Evolutionary conservation across 2,113 vertebrate genomes (phyloP).

Genomic region (Zapus hudsonius): DNA sequence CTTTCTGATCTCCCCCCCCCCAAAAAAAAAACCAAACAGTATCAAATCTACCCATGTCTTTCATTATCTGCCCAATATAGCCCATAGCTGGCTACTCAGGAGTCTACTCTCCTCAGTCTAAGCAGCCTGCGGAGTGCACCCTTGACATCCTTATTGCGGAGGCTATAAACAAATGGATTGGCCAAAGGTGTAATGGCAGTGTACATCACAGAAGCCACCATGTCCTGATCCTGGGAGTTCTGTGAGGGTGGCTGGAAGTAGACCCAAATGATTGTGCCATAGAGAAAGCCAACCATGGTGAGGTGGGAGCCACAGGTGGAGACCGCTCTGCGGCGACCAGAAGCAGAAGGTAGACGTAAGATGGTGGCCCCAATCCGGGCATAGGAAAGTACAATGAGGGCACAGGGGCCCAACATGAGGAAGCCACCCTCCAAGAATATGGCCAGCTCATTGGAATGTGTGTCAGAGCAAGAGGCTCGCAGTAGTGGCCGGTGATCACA

Average conservation of each 20-base stretch:
- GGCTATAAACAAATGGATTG: constrained; percentile 68
- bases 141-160: constrained; percentile 69
- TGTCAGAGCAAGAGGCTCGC: constrained; percentile 71
- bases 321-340: constrained; percentile 46
- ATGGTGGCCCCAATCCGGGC: constrained; percentile 58
- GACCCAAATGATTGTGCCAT: constrained; percentile 72
- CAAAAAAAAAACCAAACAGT: background rate
- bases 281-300: constrained; percentile 75
- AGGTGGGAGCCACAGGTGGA: constrained; percentile 78
- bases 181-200: constrained; percentile 61
- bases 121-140: background rate
- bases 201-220: constrained; percentile 67
- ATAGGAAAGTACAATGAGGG: constrained; percentile 69
- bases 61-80: background rate
- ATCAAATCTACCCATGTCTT: background rate
- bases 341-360: constrained; percentile 60
- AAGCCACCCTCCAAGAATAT: constrained; percentile 76
- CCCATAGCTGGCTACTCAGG: background rate
- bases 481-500: constrained; percentile 74
- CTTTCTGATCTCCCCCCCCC: background rate
- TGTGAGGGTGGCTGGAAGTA: constrained; percentile 65
- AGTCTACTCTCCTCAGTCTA: background rate
- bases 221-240: constrained; percentile 59
- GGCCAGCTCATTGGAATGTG: constrained; percentile 60
- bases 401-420: constrained; percentile 65